Conservation (phyloP, 1,140 invertebrate species). For the Drosophila baimaii region DNA sequence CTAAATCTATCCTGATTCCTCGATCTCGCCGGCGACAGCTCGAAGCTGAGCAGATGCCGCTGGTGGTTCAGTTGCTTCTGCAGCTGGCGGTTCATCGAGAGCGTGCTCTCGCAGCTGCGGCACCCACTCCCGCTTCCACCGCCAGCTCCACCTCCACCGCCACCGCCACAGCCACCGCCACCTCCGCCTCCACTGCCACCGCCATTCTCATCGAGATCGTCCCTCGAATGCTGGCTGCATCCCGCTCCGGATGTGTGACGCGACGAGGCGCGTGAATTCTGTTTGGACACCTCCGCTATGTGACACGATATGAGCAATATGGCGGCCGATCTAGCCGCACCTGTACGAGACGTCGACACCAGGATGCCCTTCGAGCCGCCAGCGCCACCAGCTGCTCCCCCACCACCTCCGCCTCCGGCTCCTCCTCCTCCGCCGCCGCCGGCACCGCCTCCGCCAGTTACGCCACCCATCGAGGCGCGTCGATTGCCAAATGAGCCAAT, state of each 20-base stretch:
- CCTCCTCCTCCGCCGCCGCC: constrained; percentile 69
- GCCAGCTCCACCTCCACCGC: constrained; percentile 31
- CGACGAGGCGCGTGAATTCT: constrained; percentile 75
- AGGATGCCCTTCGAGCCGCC: constrained; percentile 85
- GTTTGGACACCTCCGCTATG: constrained; percentile 86
- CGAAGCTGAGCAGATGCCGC: constrained; percentile 82
- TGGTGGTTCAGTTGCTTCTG: constrained; percentile 84
- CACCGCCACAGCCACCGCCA: constrained; percentile 32
- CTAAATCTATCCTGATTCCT: constrained; percentile 84
- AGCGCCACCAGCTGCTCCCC: constrained; percentile 47
- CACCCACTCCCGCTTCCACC: constrained; percentile 62
- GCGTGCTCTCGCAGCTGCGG: constrained; percentile 81
- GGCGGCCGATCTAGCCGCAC: constrained; percentile 94
- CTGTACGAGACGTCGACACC: constrained; percentile 91
- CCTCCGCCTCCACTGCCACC: constrained; percentile 30
- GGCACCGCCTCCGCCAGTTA: constrained; percentile 67
- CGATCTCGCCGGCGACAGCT: constrained; percentile 80
- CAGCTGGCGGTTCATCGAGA: constrained; percentile 83
- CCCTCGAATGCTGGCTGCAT: constrained; percentile 82
- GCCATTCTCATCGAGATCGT: constrained; percentile 75
- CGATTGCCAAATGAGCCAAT: constrained; percentile 86
- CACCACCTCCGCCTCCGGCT: constrained; percentile 31
- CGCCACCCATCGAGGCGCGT: constrained; percentile 87
- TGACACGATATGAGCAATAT: constrained; percentile 95
- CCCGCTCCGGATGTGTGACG: constrained; percentile 81